Conservation (phyloP, 1,140 invertebrate genomes). For the Drosophila punjabiensis region DNA sequence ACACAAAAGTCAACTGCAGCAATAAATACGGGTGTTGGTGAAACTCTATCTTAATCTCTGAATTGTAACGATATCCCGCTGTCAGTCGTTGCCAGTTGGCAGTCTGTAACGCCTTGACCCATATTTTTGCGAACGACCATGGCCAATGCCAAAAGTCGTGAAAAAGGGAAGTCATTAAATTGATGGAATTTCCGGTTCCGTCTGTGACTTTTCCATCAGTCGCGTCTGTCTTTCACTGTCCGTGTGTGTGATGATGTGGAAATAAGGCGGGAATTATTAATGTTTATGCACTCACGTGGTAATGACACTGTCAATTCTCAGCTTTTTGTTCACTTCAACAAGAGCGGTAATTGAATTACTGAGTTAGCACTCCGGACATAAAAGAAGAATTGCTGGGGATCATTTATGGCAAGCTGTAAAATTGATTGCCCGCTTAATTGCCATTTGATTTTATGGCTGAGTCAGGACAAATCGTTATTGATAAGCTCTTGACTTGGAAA, state of each 20-base stretch:
- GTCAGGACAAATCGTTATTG: conserved; percentile 6
- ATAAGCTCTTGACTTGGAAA: neutral
- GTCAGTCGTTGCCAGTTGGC: conserved; percentile 9
- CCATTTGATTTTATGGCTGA: conserved; percentile 46
- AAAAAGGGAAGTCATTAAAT: conserved; percentile 63
- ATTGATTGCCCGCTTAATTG: conserved; percentile 44
- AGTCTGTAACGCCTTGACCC: conserved; percentile 25
- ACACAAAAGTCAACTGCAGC: conserved; percentile 40
- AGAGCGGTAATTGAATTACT: conserved; percentile 34
- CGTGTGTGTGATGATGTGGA: conserved; percentile 25
- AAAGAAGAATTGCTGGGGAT: conserved; percentile 20
- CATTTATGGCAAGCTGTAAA: conserved; percentile 15
- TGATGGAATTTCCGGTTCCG: conserved; percentile 67
- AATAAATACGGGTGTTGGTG: conserved; percentile 38
- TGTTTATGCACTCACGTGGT: conserved; percentile 45
- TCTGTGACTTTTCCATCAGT: conserved; percentile 14
- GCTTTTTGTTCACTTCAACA: neutral
- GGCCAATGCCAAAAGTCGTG: conserved; percentile 34
- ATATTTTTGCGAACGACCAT: conserved; percentile 28
- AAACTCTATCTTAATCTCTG: conserved; percentile 41
- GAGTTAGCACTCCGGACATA: conserved; percentile 15
- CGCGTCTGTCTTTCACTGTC: neutral
- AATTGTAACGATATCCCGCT: conserved; percentile 20
- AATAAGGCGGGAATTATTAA: conserved; percentile 45
- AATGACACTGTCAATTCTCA: conserved; percentile 35